Conservation (phyloP, 2,113 vertebrate genomes). For the Smithornis capensis region DNA sequence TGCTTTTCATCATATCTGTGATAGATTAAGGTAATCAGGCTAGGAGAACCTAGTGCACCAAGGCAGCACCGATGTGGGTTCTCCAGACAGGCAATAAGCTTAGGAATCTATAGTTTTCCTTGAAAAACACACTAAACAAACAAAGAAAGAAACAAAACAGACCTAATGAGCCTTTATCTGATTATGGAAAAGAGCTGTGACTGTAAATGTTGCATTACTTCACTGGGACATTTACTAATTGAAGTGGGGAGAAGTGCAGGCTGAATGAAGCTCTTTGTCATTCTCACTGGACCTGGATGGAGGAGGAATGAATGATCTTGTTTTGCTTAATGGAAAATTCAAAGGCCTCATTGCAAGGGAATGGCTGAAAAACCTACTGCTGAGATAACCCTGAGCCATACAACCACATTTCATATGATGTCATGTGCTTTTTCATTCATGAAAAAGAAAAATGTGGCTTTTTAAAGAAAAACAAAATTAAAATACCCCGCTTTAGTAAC, state of each 20-base stretch:
- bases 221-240: not conserved
- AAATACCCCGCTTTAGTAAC: not conserved
- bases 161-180: not conserved
- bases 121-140: not conserved
- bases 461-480: not conserved
- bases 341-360: not conserved
- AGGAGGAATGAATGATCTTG: not conserved
- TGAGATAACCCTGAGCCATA: not conserved
- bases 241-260: not conserved
- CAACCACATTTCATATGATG: not conserved
- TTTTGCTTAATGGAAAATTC: not conserved
- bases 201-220: not conserved
- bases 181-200: not conserved
- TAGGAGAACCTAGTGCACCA: not conserved
- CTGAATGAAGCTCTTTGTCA: not conserved
- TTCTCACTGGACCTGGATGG: not conserved
- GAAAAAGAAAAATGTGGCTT: not conserved
- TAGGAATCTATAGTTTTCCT: not conserved
- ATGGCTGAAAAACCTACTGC: not conserved
- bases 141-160: not conserved
- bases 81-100: not conserved
- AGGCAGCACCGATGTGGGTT: not conserved
- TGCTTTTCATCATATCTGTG: not conserved
- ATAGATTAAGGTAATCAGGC: not conserved
- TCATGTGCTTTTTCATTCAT: not conserved